Percentiles rank a stretch among this genome's conserved stretches.
Evolutionary conservation across 2,888 invertebrate genomes (phyloP).

Genomic region (Pammene fasciana): DNA sequence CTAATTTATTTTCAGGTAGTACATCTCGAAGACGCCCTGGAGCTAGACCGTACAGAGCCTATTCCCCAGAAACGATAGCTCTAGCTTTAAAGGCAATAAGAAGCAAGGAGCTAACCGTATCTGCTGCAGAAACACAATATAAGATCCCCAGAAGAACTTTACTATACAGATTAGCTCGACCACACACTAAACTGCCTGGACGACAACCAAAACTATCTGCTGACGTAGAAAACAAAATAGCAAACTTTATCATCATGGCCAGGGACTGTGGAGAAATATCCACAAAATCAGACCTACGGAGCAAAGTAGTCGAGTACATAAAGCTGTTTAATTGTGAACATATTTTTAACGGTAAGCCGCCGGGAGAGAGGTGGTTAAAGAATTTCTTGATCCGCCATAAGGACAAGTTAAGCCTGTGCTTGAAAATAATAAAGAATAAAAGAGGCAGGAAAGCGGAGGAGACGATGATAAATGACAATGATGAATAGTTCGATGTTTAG

Average conservation of each 20-base stretch:
- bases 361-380: neutral
- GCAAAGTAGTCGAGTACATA: neutral
- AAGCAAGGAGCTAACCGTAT: neutral
- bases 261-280: neutral
- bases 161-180: neutral
- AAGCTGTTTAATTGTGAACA: neutral
- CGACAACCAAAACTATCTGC: constrained; percentile 6
- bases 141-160: constrained; percentile 2
- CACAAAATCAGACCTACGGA: neutral
- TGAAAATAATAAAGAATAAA: neutral
- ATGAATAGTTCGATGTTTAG: neutral
- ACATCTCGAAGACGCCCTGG: neutral
- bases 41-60: neutral
- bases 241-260: neutral
- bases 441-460: neutral
- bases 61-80: neutral
- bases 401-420: neutral
- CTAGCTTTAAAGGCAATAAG: neutral
- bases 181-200: neutral
- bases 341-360: neutral
- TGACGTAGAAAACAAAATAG: constrained; percentile 6
- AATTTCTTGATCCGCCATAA: neutral
- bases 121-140: neutral
- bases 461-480: neutral
- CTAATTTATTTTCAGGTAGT: neutral